phyloP scores from a whole-genome alignment of 2,113 vertebrate species.

The Cairina moschata region DNA sequence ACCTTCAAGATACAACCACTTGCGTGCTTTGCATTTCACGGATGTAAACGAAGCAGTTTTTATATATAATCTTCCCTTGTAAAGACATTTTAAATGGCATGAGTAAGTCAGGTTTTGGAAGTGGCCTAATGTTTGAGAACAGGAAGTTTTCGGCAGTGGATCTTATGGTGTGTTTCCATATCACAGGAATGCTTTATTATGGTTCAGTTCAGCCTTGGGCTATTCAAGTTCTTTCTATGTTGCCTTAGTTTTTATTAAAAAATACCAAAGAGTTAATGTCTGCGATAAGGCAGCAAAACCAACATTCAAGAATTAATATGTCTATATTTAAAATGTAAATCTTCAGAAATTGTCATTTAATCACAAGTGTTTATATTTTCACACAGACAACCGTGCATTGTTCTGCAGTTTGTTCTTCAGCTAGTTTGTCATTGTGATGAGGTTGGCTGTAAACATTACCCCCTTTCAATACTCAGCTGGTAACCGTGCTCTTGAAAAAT shows the following conservation, averaged over 20 bases:
- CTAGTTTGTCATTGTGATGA: neutral
- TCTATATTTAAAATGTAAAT: neutral
- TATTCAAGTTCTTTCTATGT: neutral
- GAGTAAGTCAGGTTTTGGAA: neutral
- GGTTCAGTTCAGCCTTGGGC: slow-evolving; percentile 17
- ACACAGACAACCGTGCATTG: neutral
- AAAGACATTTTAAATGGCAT: neutral
- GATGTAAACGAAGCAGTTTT: neutral
- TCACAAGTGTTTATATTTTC: neutral
- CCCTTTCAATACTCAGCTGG: neutral
- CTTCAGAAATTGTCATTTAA: neutral
- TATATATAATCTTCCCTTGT: neutral
- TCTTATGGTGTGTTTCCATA: neutral
- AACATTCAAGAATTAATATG: neutral
- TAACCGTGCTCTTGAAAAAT: slow-evolving; percentile 12
- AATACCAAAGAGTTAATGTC: neutral
- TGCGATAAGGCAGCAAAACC: neutral
- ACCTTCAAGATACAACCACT: neutral
- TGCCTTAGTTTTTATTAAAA: slow-evolving; percentile 8
- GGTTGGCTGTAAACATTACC: neutral
- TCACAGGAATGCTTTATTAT: neutral
- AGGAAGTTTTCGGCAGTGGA: neutral
- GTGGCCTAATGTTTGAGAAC: neutral
- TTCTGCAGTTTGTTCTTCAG: neutral
- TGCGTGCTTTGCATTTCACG: neutral